Conservation (phyloP, 2,797 vertebrate species). For the Holocentrus rufus region DNA sequence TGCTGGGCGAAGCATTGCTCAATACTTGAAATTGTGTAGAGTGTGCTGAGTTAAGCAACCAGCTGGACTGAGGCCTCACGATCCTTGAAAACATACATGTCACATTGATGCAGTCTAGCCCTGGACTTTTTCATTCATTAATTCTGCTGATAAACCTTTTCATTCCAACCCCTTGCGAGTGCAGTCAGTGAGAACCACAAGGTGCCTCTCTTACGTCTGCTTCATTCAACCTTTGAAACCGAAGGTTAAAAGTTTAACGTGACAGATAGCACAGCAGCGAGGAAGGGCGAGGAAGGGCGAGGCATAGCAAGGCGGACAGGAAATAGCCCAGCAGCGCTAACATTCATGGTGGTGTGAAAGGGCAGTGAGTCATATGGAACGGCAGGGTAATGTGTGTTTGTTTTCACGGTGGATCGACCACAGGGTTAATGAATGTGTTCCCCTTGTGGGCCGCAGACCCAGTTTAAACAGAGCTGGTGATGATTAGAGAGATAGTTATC, state of each 20-base stretch:
- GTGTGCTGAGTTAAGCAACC: not conserved
- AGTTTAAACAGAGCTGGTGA: constrained; percentile 51
- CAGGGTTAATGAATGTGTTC: constrained; percentile 66
- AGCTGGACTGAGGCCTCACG: not conserved
- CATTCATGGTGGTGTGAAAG: constrained; percentile 48
- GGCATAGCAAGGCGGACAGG: constrained; percentile 47
- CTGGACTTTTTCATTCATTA: constrained; percentile 1
- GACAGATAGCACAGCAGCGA: constrained; percentile 53
- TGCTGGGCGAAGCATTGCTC: constrained; percentile 1
- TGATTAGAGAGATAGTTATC: constrained; percentile 57
- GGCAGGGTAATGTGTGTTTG: constrained; percentile 52
- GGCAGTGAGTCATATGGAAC: constrained; percentile 58
- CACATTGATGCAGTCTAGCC: not conserved
- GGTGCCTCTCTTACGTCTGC: not conserved
- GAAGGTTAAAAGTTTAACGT: constrained; percentile 61
- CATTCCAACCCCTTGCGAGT: not conserved
- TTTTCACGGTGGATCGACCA: constrained; percentile 63
- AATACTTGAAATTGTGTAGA: not conserved
- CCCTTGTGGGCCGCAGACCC: constrained; percentile 54
- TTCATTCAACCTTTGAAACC: not conserved
- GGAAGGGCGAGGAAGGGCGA: constrained; percentile 62
- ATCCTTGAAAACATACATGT: not conserved
- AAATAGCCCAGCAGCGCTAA: constrained; percentile 52
- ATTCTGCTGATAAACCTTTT: not conserved
- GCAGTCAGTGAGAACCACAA: not conserved